These are phyloP conservation scores for Ormyrus rosae DNA, from an alignment of 2,888 invertebrate genomes.

Conservation along the genomic window DNA sequence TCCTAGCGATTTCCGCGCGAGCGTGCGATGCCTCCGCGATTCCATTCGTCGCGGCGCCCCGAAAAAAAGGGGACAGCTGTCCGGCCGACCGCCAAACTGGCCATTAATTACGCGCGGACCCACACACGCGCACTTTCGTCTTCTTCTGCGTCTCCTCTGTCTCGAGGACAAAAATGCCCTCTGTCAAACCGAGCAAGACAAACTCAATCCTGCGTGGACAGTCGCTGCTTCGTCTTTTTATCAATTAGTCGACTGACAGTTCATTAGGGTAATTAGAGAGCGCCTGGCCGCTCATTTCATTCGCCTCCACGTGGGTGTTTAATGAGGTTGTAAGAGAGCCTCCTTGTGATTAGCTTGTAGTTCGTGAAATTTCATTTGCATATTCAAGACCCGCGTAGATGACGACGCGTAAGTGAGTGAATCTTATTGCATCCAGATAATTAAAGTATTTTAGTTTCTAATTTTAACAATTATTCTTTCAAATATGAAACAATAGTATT, in stretches of 20 bases:
- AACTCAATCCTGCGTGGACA: conserved; percentile 44
- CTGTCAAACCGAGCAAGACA: conserved; percentile 60
- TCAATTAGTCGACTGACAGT: conserved; percentile 54
- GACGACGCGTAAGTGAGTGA: no score
- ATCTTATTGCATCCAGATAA: no score
- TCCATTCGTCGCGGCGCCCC: conserved; percentile 63
- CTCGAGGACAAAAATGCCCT: conserved; percentile 63
- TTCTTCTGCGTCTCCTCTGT: conserved; percentile 48
- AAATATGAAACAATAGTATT: no score
- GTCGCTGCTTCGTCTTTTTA: conserved; percentile 47
- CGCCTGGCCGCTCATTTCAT: neutral
- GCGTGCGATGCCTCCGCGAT: conserved; percentile 66
- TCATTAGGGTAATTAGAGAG: conserved; percentile 48
- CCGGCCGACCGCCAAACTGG: conserved; percentile 74
- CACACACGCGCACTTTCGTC: conserved; percentile 60
- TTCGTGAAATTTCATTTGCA: conserved; percentile 14
- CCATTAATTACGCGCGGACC: conserved; percentile 72
- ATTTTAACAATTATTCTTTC: no score
- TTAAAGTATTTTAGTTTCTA: no score
- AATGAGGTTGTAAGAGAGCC: conserved; percentile 45
- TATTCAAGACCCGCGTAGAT: neutral
- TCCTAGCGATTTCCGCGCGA: conserved; percentile 69
- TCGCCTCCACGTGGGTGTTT: conserved; percentile 38
- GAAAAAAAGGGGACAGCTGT: conserved; percentile 71
- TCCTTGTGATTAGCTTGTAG: conserved; percentile 19